Base-by-base conservation (phyloP, 1,140 invertebrate species). In the Formica exsecta region DNA sequence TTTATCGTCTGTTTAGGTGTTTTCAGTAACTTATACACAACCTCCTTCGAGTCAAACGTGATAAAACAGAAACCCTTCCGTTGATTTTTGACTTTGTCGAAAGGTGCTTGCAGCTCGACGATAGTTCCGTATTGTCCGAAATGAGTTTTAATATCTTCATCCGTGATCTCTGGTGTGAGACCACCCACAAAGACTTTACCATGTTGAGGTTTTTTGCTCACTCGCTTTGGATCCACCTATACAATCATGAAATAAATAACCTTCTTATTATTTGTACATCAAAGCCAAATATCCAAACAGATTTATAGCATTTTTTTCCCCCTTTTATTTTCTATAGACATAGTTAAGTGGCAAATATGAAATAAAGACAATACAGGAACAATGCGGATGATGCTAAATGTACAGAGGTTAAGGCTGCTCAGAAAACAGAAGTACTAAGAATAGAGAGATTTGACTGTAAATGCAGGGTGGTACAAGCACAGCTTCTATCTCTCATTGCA, bases 161-260 rank as follows among this genome's bases (percentile, higher is more conserved):
- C 96, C 11, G 96, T 95, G n/a, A 96, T 95, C 86, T 97, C 96
- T 16, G 96, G 95, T 44, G 96, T 96, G 19, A 97, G 91, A 44
- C 97, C 97, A 87, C 97, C 97, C n/a, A 97, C 96, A 91, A 97
- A 97, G 73, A 97, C 96, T 92, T 97, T 97, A 36, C 96, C 96
- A 74, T 96, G 95, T 51, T 96, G 94, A 0, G 96, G 95, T 90
- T 96, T 96, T 87, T 96, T 96, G 79, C 95, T 95, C 4, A 97
- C 96, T 92, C 96, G 95, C 86, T 97, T 97, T 0, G 96, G 96
- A 90, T 97, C 97, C 57, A 97, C 95, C 95, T 95, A 61, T 13
- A 38, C 0, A 22, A 73, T 48, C 32, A 25, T n/a, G 16, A 76
- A 66, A 73, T 19, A 73, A 62, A 61, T 44, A 51, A 51, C 0